Evolutionary conservation across 2,113 vertebrate genomes (phyloP), one percentile per base, ranked within the genome.

Genomic region (Raja brachyura): DNA sequence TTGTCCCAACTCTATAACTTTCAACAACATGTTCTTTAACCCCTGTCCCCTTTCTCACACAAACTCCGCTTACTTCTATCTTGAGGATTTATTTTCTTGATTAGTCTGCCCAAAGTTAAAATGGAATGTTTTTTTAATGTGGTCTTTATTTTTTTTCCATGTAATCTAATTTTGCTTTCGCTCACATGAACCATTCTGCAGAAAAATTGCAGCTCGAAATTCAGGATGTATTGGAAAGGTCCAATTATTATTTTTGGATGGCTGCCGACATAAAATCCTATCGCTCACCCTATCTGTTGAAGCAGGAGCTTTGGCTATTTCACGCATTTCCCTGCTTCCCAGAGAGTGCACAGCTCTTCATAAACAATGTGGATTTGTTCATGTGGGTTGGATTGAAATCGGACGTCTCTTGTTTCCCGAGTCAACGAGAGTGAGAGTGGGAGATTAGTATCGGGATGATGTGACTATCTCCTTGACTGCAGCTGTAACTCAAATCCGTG

Each of bases 341-440:
- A 20, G 18, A 54, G 48, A 48, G 33, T 79, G 39, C 14, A 22
- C 5, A 22, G 48, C 20, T 25, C 22, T 59, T 9, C 54, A 11
- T 56, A 79, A 79, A 79, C 78, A 81, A 81, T 81, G 78, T 48
- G 33, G 39, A 81, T 81, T 81, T 81, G 39, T 81, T 81, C 78
- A 81, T 54, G 4, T 22, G 9, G 56, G 14, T 61, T 59, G 25
- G 25, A 11, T 28, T 7, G 56, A 86, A 61, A 86, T n/a, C 54
- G 28, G 81, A 86, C 81, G 61, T 11, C 81, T 86, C 28, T 86
- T 81, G 78, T 81, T 22, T 81, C 48, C 39, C 6, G 7, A 25
- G 81, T n/a, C 56, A 28, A 25, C 11, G 13, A 25, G 11, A 9
- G 22, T 86, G 56, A 8, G 81, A 86, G 11, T 16, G 81, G 20